Base-by-base conservation (phyloP, 1,140 invertebrate species). In the Ylistrum balloti region DNA sequence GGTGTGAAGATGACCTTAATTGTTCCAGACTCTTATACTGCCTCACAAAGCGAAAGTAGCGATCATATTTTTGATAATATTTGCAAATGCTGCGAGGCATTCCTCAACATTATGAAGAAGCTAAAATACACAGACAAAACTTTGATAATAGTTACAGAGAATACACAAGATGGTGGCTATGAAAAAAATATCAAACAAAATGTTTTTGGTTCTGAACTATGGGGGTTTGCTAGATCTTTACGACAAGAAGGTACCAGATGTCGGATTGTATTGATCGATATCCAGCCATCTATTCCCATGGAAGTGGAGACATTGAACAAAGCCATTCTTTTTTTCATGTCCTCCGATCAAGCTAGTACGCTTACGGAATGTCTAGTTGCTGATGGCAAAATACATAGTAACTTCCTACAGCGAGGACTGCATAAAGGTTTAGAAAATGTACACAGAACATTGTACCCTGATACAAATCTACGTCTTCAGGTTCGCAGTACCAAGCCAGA, bases 161-260 rank as follows among this genome's bases (percentile, higher is more conserved):
- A 56, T 17, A 56, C 45, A 15, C 45, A 56, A 22, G 22, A 7
- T 11, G 20, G 22, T 22, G 45, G 45, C 9, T 20, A 7, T 20
- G 45, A 20, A 22, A 56, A 15, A 56, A 17, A 22, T 15, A 22
- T 17, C 45, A 15, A 56, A 3, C 17, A 33, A 56, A 48, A 87
- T 34, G 9, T 38, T 9, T 11, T 91, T n/a, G 91, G 91, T 74
- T 38, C 88, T 17, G 91, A 91, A 56, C 48, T 91, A 48, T 91
- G 91, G 91, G 91, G 91, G 15, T 56, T 89, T 34, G 74, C 86
- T 9, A 35, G 91, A 33, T 33, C 88, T 0, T 34, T 89, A 5
- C 28, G 86, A 15, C 34, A 85, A 20, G 0, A 45, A 88, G 2
- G 20, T 88, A 11, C 34, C 35, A 88, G 89, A 85, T n/a, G 32